phyloP scores from a whole-genome alignment of 1,140 invertebrate species.

The Diplogasteroides magnus region DNA sequence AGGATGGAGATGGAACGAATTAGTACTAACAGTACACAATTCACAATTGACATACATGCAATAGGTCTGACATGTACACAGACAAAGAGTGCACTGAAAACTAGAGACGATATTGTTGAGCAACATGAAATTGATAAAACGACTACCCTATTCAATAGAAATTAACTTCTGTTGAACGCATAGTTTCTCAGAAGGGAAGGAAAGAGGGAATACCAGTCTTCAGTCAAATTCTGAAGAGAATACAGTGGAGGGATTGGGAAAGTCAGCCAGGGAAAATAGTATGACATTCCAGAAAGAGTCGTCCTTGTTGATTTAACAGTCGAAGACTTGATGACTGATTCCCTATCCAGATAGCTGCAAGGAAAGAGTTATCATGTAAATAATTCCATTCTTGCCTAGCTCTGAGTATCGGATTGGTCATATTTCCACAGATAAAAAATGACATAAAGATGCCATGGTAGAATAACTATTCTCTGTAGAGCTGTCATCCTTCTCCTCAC shows the following conservation, averaged over 20 bases:
- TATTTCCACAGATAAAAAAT: slow-evolving; percentile 79
- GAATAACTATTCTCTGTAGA: slow-evolving; percentile 50
- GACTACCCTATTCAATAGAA: no score
- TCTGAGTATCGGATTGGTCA: slow-evolving; percentile 90
- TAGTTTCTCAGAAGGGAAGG: no score
- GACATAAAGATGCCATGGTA: slow-evolving; percentile 70
- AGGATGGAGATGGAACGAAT: no score
- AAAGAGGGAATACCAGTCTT: no score
- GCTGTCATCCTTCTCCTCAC: background rate
- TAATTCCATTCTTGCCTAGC: slow-evolving; percentile 79
- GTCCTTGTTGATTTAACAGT: slow-evolving; percentile 64
- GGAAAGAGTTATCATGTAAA: slow-evolving; percentile 57
- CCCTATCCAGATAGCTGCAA: slow-evolving; percentile 60
- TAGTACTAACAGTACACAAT: no score
- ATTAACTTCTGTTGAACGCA: no score
- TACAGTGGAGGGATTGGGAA: slow-evolving; percentile 93
- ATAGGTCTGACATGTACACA: no score
- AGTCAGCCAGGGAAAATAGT: slow-evolving; percentile 84
- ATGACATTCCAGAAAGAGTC: slow-evolving; percentile 81
- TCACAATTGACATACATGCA: no score
- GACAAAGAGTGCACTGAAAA: no score
- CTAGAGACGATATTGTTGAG: no score
- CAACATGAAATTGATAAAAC: no score
- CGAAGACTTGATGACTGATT: slow-evolving; percentile 90
- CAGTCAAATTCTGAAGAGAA: slow-evolving; percentile 80